A percentile compares a stretch with the other conserved stretches of the same genome.
phyloP scores from a whole-genome alignment of 1,140 invertebrate genomes.

The Colletes gigas region DNA sequence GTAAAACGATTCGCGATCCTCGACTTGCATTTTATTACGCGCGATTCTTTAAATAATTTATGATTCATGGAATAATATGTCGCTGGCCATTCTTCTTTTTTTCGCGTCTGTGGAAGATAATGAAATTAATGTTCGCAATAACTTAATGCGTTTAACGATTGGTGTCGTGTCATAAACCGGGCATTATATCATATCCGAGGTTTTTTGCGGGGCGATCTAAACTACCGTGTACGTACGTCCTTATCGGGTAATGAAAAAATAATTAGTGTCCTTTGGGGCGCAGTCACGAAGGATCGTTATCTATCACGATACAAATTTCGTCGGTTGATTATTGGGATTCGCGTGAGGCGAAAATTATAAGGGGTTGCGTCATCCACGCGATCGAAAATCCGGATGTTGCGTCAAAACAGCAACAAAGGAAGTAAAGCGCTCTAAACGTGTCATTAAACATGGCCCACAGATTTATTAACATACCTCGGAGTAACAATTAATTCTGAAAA shows the following conservation, averaged over 20 bases:
- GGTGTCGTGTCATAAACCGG: constrained; percentile 6
- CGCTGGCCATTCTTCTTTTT: background rate
- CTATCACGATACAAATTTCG: constrained; percentile 53
- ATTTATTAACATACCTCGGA: too few species aligned
- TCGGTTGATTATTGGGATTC: constrained; percentile 47
- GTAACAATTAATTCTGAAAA: too few species aligned
- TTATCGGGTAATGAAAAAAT: constrained; percentile 61
- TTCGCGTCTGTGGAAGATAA: background rate
- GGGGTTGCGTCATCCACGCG: background rate
- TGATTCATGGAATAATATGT: background rate
- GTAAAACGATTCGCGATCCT: too few species aligned
- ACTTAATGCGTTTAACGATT: background rate
- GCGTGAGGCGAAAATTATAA: constrained; percentile 30
- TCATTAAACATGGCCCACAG: too few species aligned
- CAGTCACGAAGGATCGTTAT: constrained; percentile 57
- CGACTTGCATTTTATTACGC: too few species aligned
- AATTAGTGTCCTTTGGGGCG: constrained; percentile 47
- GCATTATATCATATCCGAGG: constrained; percentile 25
- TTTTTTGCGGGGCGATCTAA: constrained; percentile 40
- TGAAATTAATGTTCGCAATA: background rate
- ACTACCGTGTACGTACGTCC: constrained; percentile 31
- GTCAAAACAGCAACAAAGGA: too few species aligned
- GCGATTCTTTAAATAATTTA: background rate
- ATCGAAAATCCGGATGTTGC: background rate
- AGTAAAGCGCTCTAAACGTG: too few species aligned